Conservation (phyloP, 2,888 invertebrate species). For the Diarsia mendica region DNA sequence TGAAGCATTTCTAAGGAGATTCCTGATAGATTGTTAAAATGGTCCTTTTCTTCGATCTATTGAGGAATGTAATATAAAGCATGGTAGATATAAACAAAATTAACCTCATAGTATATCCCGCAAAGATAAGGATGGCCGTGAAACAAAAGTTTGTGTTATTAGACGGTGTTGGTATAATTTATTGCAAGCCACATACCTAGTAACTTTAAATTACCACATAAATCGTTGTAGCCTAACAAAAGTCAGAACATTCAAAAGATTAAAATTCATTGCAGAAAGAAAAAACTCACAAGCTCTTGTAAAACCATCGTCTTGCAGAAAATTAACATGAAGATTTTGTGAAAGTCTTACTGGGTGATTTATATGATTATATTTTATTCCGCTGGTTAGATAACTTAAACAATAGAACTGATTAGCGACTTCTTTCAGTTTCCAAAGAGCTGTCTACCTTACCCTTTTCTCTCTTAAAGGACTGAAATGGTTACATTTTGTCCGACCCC, state of each 20-base stretch:
- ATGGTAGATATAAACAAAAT: not conserved
- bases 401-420: not conserved
- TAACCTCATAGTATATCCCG: not conserved
- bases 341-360: no score
- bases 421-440: not conserved
- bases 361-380: no score
- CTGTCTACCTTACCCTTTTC: no score
- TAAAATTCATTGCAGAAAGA: conserved; percentile 19
- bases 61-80: no score
- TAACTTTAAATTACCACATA: conserved; percentile 22
- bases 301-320: not conserved
- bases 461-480: no score
- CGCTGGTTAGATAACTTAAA: no score
- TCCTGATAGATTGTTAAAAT: no score
- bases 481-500: no score
- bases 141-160: conserved; percentile 3
- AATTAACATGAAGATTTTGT: not conserved
- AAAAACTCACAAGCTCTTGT: not conserved
- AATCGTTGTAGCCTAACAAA: conserved; percentile 48
- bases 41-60: no score
- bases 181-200: not conserved
- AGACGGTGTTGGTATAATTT: conserved; percentile 7
- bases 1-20: no score
- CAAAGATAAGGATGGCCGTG: conserved; percentile 1
- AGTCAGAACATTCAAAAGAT: conserved; percentile 31